phyloP scores from a whole-genome alignment of 30 jellyfish, hydroid and myxozoan species.

The Chrysaora quinquecirrha region DNA sequence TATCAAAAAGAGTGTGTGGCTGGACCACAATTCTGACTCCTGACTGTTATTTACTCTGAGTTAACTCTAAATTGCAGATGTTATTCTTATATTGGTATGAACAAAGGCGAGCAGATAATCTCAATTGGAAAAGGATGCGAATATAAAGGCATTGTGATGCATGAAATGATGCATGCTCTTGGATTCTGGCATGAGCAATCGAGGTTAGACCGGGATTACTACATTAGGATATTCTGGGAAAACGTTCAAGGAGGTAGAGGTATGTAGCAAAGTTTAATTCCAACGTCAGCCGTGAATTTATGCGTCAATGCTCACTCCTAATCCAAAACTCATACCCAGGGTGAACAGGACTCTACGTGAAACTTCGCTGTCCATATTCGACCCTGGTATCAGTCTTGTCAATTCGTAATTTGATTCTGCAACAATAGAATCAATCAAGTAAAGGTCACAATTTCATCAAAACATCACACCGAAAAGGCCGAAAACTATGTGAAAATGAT shows the following conservation, averaged over 20 bases:
- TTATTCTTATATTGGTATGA: slow-evolving; percentile 19
- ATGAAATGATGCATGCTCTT: slow-evolving; percentile 43
- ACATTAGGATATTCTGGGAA: slow-evolving; percentile 35
- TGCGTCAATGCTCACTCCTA: neutral
- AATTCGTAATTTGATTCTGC: neutral
- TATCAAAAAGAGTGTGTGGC: no score
- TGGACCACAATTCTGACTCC: neutral
- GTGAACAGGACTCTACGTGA: no score
- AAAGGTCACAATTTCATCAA: no score
- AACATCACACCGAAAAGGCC: no score
- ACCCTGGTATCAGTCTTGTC: neutral
- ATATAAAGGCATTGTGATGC: slow-evolving; percentile 20
- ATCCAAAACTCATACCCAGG: neutral
- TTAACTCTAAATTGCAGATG: neutral
- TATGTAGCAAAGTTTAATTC: neutral
- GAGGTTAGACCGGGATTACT: slow-evolving; percentile 33
- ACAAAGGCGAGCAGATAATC: slow-evolving; percentile 40
- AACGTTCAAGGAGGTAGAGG: slow-evolving; percentile 24
- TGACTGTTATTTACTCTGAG: neutral
- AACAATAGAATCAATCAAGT: neutral
- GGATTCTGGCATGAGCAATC: slow-evolving; percentile 63
- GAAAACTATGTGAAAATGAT: no score
- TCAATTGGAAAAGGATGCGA: slow-evolving; percentile 56
- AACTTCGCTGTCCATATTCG: no score
- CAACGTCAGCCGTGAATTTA: neutral